Evolutionary conservation across 1,140 invertebrate species (phyloP), one percentile per base, ranked within the genome.

Genomic region (Drosophila hydei): DNA sequence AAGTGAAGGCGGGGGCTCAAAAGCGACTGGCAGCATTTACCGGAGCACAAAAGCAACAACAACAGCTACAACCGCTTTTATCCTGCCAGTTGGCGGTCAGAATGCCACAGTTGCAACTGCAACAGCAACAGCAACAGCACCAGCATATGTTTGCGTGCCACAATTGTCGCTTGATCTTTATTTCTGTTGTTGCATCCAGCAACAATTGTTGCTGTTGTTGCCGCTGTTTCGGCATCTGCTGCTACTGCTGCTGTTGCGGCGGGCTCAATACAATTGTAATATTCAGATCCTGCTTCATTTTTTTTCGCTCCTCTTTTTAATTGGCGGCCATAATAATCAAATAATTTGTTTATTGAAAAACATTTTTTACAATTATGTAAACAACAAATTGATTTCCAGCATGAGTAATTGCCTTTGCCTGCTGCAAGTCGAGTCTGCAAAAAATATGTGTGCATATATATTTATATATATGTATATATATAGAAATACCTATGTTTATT

Each of bases 281-380:
- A 68, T 68, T 59, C 27, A 14, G 38, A 47, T 48, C 43, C 51
- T 30, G 16, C 18, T 47, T 21, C 2, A 5, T 47, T 14, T 25
- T n/a, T 48, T 40, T 77, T 76, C 40, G 58, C 78, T 73, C 76
- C 83, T 89, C 75, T 88, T 33, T 88, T 88, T 88, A 88, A 88
- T 88, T 88, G 83, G 75, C 75, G 78, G 70, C 84, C 79, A 88
- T 88, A 88, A 88, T 88, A 88, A 88, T 88, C 83, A 88, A 88
- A 88, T 88, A 88, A 88, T 88, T 88, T 88, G 83, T 88, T 88
- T 88, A 88, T 88, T 88, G 83, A 88, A 88, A 72, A 88, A 88
- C 83, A 88, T 88, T 88, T 88, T 88, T 88, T 88, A 89, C 84
- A 88, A 88, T 88, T 88, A 88, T 79, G 83, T 88, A 89, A 88